phyloP scores from a whole-genome alignment of 2,888 invertebrate species.

The Tetanocera ferruginea region DNA sequence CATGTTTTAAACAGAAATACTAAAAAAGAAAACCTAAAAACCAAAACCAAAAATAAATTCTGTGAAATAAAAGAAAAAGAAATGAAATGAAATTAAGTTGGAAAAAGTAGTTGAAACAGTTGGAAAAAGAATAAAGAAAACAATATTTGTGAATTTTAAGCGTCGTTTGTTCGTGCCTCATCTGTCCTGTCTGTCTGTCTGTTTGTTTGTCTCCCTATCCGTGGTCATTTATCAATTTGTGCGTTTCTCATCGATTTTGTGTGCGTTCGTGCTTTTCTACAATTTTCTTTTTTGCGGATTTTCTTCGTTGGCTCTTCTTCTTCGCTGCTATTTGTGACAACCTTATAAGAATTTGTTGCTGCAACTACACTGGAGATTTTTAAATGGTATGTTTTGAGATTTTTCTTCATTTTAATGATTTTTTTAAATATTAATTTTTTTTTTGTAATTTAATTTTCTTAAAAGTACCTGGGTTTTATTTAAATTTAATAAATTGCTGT shows the following conservation, averaged over 20 bases:
- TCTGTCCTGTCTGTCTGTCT: background rate
- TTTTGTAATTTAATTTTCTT: too few relatives aligned
- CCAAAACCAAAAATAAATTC: background rate
- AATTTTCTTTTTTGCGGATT: background rate
- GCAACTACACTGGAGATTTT: background rate
- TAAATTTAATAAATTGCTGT: too few relatives aligned
- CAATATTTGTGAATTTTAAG: background rate
- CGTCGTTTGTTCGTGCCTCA: background rate
- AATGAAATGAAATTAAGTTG: background rate
- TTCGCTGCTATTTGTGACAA: background rate
- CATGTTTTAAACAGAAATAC: background rate
- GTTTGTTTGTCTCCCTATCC: background rate
- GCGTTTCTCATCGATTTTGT: background rate
- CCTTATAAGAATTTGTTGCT: background rate
- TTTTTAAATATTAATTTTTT: background rate
- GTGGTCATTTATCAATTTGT: background rate
- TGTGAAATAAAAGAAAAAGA: background rate
- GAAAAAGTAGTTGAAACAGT: background rate
- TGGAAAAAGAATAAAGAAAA: background rate
- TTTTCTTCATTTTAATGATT: background rate
- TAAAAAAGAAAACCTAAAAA: background rate
- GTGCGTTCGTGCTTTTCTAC: background rate
- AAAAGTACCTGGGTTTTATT: too few relatives aligned
- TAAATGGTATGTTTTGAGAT: conserved; percentile 4
- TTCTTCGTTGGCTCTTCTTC: background rate